Conservation (phyloP, 1,140 invertebrate species). For the Probaryconus sp. region DNA sequence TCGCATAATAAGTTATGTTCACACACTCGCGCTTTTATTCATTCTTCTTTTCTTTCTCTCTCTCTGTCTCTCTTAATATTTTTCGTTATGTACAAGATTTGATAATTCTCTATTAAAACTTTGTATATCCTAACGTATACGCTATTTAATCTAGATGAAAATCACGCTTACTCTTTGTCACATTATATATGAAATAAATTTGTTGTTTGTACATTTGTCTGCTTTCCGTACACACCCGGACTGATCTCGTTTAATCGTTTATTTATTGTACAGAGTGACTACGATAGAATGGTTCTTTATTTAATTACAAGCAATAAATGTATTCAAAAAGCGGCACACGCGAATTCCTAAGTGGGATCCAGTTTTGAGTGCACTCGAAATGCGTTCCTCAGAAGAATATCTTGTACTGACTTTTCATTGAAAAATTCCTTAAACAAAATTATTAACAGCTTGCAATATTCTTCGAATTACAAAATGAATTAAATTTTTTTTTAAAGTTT, state of each 20-base stretch:
- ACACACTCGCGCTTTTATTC: conserved; percentile 35
- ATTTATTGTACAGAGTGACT: conserved; percentile 57
- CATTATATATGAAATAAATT: conserved; percentile 47
- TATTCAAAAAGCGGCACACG: conserved; percentile 45
- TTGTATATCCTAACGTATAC: conserved; percentile 53
- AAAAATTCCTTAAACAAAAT: conserved; percentile 1
- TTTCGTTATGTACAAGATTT: conserved; percentile 54
- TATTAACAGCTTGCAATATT: background rate
- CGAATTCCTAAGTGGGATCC: conserved; percentile 56
- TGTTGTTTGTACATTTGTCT: conserved; percentile 58
- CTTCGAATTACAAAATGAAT: too few relatives aligned
- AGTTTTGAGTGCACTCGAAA: conserved; percentile 50
- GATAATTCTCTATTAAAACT: conserved; percentile 54
- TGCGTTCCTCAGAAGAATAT: conserved; percentile 30
- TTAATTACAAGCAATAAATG: conserved; percentile 56
- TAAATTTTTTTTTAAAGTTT: too few relatives aligned
- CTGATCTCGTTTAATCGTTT: conserved; percentile 23
- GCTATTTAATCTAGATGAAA: conserved; percentile 56
- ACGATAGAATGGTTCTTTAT: conserved; percentile 29
- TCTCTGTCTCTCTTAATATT: conserved; percentile 6
- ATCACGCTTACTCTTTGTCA: conserved; percentile 44
- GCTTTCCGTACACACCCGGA: conserved; percentile 37
- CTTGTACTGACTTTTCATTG: conserved; percentile 6
- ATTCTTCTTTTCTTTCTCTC: background rate
- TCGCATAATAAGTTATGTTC: conserved; percentile 45